Evolutionary conservation across 2,888 invertebrate species (phyloP), one percentile per base, ranked within the genome.

Genomic region (Ctenicera cuprea): DNA sequence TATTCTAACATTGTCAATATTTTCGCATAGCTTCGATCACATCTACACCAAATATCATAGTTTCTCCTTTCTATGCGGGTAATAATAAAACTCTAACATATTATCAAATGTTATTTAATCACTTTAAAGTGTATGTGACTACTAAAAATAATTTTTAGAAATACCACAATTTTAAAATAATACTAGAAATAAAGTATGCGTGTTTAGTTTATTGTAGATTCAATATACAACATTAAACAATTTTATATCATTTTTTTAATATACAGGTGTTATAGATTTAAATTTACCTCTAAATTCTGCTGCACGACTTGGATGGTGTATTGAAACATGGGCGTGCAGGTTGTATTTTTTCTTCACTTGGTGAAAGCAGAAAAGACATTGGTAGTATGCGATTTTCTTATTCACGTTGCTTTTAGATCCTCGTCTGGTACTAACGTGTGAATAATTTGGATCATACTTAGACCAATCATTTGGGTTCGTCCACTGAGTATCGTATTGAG

Each of bases 341-440:
- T 48, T 48, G 8, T 48, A 20, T 48, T 48, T 48, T 20, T 48
- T 18, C 48, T 48, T 48, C 0, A 48, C 48, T 48, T 48, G 2
- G 11, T 20, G 3, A 1, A 2, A 8, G 12, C 61, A 61, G 38
- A 33, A 61, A 2, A n/a, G 41, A 18, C 61, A 61, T 7, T 16
- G 20, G 18, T 16, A 61, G 5, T 3, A 4, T 12, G 57, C 33
- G 8, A 14, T 57, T 20, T 26, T 16, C 57, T 26, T 30, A 26
- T 57, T 37, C 3, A 30, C 3, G 16, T 16, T 57, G 30, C 3
- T 1, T 11, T 12, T 57, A n/a, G n/a, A 4, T 14, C 43, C 14
- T 43, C 43, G 4, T n/a, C 3, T n/a, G 33, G 1, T 43, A 8
- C 3, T 43, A 5, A 14, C 1, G n/a, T 14, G 14, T 4, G 43